A percentile compares a stretch with the other conserved stretches of the same genome.
These are phyloP conservation scores for Enteromius anoplus DNA, from an alignment of 2,797 vertebrate genomes.

Conservation along the genomic window DNA sequence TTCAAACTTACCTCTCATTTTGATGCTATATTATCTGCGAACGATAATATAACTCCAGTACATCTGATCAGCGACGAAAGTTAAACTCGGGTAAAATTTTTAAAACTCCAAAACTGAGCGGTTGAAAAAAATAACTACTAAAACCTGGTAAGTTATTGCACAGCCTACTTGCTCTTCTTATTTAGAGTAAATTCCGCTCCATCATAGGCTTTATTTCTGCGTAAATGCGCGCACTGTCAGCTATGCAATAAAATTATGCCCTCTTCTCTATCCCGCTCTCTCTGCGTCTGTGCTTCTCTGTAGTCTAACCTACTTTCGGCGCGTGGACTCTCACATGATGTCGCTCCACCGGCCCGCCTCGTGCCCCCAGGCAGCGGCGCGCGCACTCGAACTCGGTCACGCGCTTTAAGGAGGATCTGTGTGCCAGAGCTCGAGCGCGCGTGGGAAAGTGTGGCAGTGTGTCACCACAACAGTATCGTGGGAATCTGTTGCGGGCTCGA, in stretches of 20 bases:
- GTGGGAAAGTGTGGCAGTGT: constrained; percentile 83
- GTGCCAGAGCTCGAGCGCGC: constrained; percentile 46
- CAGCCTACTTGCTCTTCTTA: constrained; percentile 24
- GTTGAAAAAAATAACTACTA: constrained; percentile 58
- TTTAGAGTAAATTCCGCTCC: constrained; percentile 27
- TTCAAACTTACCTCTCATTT: constrained; percentile 80
- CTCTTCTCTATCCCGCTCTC: constrained; percentile 52
- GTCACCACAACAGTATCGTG: constrained; percentile 72
- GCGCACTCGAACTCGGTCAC: constrained; percentile 56
- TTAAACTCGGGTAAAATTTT: constrained; percentile 47
- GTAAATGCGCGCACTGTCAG: constrained; percentile 25
- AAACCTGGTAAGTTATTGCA: constrained; percentile 67
- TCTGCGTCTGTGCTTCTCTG: constrained; percentile 48
- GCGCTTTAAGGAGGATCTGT: constrained; percentile 70
- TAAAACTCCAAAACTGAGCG: constrained; percentile 68
- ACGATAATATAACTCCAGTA: constrained; percentile 70
- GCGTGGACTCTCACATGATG: constrained; percentile 85
- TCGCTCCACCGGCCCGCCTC: constrained; percentile 74
- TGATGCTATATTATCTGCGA: constrained; percentile 65
- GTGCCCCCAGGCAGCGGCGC: constrained; percentile 71
- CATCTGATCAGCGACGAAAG: constrained; percentile 58
- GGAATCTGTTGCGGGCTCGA: constrained; percentile 64
- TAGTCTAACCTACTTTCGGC: constrained; percentile 74
- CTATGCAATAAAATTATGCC: constrained; percentile 18
- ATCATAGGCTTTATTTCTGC: background rate